Percentiles rank a stretch among this genome's conserved stretches.
phyloP scores from a whole-genome alignment of 2,113 vertebrate genomes.

The Zosterops hypoxanthus region DNA sequence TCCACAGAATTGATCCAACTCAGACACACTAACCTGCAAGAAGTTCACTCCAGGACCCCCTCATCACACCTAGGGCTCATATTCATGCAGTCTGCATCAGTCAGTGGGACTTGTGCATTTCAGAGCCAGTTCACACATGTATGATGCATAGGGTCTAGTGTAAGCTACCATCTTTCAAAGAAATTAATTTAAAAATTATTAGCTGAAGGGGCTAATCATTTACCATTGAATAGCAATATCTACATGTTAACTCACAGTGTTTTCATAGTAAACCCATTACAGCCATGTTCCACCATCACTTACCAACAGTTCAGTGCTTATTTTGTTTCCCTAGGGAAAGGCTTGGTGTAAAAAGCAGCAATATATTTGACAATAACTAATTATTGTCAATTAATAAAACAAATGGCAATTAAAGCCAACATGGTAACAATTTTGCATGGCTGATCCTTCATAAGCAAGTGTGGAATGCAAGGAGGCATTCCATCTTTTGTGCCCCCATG shows the following conservation, averaged over 20 bases:
- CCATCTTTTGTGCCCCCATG: background rate
- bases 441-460: background rate
- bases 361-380: background rate
- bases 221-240: background rate
- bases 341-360: background rate
- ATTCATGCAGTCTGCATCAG: background rate
- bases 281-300: background rate
- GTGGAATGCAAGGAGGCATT: background rate
- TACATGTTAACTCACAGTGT: background rate
- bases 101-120: background rate
- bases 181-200: background rate
- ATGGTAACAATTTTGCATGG: background rate
- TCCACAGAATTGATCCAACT: background rate
- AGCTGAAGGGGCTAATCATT: background rate
- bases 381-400: background rate
- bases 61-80: background rate
- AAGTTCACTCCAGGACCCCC: background rate
- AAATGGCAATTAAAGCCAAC: background rate
- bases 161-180: background rate
- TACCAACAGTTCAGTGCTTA: background rate
- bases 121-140: background rate
- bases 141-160: background rate
- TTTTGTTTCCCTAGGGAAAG: background rate
- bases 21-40: background rate
- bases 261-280: background rate